phyloP scores from a whole-genome alignment of 2,888 invertebrate species.

The Mimas tiliae region DNA sequence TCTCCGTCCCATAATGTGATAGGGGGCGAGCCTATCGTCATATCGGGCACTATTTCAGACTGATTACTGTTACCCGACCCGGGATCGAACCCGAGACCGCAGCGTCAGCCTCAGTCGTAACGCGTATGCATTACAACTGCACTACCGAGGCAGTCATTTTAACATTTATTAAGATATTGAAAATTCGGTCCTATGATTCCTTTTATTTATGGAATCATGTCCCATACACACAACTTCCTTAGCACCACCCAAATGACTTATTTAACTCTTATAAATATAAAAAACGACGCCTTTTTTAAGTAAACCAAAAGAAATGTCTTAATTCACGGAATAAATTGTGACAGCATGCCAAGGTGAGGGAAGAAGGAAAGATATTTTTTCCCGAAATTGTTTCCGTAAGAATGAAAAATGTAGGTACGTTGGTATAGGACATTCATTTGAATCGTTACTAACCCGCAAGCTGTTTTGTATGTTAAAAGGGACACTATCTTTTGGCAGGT shows the following conservation, averaged over 20 bases:
- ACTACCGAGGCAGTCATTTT: too few species aligned
- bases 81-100: too few species aligned
- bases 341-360: constrained; percentile 7
- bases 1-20: too few species aligned
- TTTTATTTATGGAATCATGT: not conserved
- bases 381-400: constrained; percentile 21
- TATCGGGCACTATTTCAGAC: too few species aligned
- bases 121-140: too few species aligned
- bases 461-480: constrained; percentile 4
- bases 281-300: not conserved
- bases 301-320: constrained; percentile 20
- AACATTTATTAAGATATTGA: too few species aligned
- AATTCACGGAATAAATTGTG: constrained; percentile 25
- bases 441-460: constrained; percentile 4
- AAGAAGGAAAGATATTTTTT: constrained; percentile 25
- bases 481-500: not conserved
- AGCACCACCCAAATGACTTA: not conserved
- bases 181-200: not conserved
- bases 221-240: too few species aligned
- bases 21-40: too few species aligned
- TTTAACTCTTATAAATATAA: constrained; percentile 14
- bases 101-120: too few species aligned
- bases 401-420: constrained; percentile 22
- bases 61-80: too few species aligned
- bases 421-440: constrained; percentile 11